These are phyloP conservation scores for Meda fulgida DNA, from an alignment of 2,797 vertebrate genomes.

Conservation along the genomic window DNA sequence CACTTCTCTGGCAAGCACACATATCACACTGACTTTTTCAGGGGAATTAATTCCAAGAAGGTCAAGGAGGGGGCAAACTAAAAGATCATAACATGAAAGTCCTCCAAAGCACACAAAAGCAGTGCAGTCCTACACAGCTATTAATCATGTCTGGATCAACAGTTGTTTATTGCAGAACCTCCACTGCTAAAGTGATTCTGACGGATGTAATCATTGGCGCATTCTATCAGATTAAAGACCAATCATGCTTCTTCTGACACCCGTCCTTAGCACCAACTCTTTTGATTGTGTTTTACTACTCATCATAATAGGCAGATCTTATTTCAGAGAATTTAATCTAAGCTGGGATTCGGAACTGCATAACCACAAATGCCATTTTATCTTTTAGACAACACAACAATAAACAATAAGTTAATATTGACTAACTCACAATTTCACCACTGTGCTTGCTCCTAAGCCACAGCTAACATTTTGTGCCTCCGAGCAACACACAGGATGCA, in stretches of 20 bases:
- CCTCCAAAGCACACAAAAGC: conserved; percentile 26
- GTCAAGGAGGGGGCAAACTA: conserved; percentile 13
- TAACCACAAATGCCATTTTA: not conserved
- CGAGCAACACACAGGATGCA: not conserved
- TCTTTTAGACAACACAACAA: not conserved
- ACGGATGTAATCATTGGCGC: not conserved
- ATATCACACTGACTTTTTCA: not conserved
- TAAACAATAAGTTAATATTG: not conserved
- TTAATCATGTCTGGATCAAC: conserved; percentile 10
- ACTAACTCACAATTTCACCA: not conserved
- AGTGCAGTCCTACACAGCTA: not conserved
- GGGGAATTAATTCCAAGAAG: conserved; percentile 7
- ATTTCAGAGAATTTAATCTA: not conserved
- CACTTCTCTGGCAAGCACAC: not conserved
- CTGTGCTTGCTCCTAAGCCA: not conserved
- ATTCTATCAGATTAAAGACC: not conserved
- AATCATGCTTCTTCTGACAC: not conserved
- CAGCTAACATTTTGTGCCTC: not conserved
- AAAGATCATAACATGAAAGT: conserved; percentile 20
- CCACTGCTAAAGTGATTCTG: not conserved
- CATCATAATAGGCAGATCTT: not conserved
- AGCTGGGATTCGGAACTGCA: not conserved
- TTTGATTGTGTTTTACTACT: not conserved
- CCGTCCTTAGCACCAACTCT: not conserved
- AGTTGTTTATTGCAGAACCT: not conserved